Conservation (phyloP, 2,113 vertebrate species). For the Silurus meridionalis region DNA sequence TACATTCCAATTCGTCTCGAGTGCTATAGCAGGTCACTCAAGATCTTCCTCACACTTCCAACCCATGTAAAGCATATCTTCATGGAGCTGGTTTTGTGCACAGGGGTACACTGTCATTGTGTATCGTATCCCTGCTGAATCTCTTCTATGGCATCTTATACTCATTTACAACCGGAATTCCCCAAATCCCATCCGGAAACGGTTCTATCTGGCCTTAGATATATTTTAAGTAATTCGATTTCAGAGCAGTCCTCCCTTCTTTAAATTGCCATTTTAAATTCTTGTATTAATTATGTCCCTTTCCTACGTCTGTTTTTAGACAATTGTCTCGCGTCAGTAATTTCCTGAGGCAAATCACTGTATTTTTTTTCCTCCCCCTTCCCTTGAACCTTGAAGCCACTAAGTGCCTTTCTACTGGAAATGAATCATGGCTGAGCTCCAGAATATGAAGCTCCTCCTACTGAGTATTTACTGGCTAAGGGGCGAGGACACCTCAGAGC, state of each 20-base stretch:
- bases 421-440: conserved; percentile 44
- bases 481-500: conserved; percentile 61
- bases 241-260: neutral
- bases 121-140: neutral
- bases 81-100: no score
- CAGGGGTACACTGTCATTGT: no score
- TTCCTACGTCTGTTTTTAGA: neutral
- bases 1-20: no score
- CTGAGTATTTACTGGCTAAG: conserved; percentile 62
- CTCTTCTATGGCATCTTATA: neutral
- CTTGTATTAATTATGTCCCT: no score
- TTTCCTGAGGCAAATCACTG: neutral
- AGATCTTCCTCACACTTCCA: no score
- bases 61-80: no score
- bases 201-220: neutral
- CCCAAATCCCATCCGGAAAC: neutral
- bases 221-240: neutral
- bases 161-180: neutral
- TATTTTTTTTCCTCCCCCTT: neutral
- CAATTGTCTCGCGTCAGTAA: neutral
- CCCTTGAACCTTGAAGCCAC: neutral
- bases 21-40: no score
- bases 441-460: conserved; percentile 44
- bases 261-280: neutral
- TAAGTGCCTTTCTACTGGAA: conserved; percentile 39